These are phyloP conservation scores for Martes flavigula DNA, from an alignment of 2,797 vertebrate species.

Conservation along the genomic window DNA sequence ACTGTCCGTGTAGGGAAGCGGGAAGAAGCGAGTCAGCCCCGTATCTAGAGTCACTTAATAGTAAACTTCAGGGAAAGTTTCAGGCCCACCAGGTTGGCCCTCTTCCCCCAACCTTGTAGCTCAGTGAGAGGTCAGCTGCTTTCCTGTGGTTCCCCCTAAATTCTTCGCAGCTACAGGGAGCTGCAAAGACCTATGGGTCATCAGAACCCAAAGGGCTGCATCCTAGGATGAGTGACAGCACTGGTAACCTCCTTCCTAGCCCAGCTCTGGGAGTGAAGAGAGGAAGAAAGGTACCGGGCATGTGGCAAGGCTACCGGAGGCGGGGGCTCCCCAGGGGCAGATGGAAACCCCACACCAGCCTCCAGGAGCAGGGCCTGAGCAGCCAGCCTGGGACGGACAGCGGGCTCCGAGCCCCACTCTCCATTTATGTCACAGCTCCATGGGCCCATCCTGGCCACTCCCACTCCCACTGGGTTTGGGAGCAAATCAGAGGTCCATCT, in stretches of 20 bases:
- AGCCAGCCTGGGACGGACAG: not conserved
- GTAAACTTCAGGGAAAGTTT: not conserved
- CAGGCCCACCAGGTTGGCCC: not conserved
- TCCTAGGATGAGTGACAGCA: not conserved
- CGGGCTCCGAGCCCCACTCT: not conserved
- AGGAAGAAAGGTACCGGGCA: not conserved
- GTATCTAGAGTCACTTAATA: accelerated
- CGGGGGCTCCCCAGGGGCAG: not conserved
- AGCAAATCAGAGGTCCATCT: not conserved
- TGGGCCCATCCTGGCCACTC: not conserved
- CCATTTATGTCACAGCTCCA: not conserved
- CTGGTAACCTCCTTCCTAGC: not conserved
- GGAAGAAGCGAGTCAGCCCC: not conserved
- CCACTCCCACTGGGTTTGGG: not conserved
- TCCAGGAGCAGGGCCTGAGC: not conserved
- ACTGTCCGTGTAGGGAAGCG: not conserved
- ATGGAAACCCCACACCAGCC: not conserved
- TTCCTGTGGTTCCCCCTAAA: not conserved
- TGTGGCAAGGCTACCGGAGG: accelerated
- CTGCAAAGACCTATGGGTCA: not conserved
- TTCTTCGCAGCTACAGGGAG: not conserved
- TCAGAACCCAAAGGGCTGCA: not conserved
- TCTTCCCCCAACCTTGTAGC: accelerated
- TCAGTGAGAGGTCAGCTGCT: not conserved
- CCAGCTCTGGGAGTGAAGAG: not conserved